Evolutionary conservation across 1,140 invertebrate genomes (phyloP).

Genomic region (Drosophila navojoa): DNA sequence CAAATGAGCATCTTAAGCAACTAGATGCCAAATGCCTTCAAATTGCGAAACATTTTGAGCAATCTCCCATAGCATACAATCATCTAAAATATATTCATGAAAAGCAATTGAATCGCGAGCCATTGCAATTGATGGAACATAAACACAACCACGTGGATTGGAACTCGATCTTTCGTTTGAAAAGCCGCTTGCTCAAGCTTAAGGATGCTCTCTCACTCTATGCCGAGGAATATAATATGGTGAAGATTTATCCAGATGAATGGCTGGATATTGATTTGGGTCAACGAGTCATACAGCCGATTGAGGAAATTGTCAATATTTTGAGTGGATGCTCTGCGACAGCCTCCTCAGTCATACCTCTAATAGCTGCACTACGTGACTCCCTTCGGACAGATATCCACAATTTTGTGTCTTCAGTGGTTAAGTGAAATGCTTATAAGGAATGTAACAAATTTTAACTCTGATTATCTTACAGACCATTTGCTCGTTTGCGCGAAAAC

Average conservation of each 20-base stretch:
- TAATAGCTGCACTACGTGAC: conserved; percentile 56
- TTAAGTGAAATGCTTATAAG: neutral
- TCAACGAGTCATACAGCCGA: conserved; percentile 59
- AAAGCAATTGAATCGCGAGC: conserved; percentile 39
- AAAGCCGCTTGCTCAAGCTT: conserved; percentile 32
- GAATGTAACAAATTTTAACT: neutral
- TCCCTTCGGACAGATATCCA: conserved; percentile 57
- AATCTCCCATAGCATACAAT: conserved; percentile 37
- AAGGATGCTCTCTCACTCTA: conserved; percentile 55
- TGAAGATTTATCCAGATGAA: conserved; percentile 61
- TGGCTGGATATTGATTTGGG: conserved; percentile 63
- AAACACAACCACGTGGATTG: conserved; percentile 10
- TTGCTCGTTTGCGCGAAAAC: conserved; percentile 57
- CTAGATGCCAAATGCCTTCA: conserved; percentile 49
- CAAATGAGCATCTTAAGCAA: conserved; percentile 52
- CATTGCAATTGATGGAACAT: conserved; percentile 6
- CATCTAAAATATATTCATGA: conserved; percentile 58
- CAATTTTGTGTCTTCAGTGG: conserved; percentile 61
- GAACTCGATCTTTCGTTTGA: conserved; percentile 49
- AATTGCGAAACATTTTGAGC: conserved; percentile 55
- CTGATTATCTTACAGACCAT: conserved; percentile 35
- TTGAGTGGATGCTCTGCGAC: conserved; percentile 39
- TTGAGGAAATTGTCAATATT: conserved; percentile 57
- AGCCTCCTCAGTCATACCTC: conserved; percentile 60
- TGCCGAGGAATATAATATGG: conserved; percentile 50